Evolutionary conservation across 2,888 invertebrate genomes (phyloP), one percentile per base, ranked within the genome.

Genomic region (Cinara cedri): DNA sequence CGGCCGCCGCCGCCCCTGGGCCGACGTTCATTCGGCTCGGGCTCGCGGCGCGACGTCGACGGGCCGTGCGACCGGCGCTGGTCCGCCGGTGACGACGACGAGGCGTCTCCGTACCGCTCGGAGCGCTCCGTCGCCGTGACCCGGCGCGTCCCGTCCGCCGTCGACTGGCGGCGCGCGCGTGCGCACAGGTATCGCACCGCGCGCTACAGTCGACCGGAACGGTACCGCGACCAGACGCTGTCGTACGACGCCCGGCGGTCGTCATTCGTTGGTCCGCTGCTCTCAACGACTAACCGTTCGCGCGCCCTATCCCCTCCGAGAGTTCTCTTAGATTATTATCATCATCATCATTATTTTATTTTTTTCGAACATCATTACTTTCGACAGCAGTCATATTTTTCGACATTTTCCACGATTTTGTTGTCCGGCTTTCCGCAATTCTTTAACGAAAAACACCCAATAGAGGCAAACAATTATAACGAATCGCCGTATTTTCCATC

Each of bases 111-210:
- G 34, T 34, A 3, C 74, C 74, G 46, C 57, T 60, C 57, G 72
- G 46, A 60, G 57, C 62, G 63, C 63, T 44, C n/a, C n/a, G 65
- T 26, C 72, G 44, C 24, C 70, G 71, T 19, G 21, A n/a, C 63
- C 44, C 54, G 14, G 68, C 24, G 42, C 16, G 42, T 44, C 57
- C 57, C 57, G 57, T 24, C 11, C 26, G 72, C 71, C 16, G 55
- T 3, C 70, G 55, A n/a, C 19, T 21, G 62, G n/a, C 16, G 0
- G 34, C 21, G 68, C 55, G 68, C 57, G 42, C 76, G 76, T 57
- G 57, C 76, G 68, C 70, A 42, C 78, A 78, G 78, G 78, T 78
- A 78, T 70, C 34, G 78, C 78, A 78, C 78, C 51, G 76, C 11
- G 78, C 66, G 57, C 66, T 10, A 66, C 75, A 8, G 75, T 66